phyloP scores from a whole-genome alignment of 2,797 vertebrate genomes.

The Notolabrus celidotus region DNA sequence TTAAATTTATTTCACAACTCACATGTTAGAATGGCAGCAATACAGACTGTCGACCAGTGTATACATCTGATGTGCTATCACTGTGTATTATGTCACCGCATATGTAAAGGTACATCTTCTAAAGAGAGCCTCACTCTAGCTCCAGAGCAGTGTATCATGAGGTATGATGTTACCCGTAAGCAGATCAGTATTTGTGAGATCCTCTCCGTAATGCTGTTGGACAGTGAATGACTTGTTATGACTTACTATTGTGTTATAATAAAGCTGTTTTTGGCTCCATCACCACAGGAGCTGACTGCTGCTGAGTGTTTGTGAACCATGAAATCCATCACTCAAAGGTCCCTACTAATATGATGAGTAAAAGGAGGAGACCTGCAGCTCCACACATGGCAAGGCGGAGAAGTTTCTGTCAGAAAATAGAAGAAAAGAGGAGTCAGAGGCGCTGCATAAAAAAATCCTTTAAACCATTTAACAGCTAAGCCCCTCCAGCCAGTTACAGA shows the following conservation, averaged over 20 bases:
- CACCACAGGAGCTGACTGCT: conserved; percentile 30
- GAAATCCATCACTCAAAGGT: conserved; percentile 62
- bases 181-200: conserved; percentile 18
- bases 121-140: conserved; percentile 4
- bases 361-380: conserved; percentile 83
- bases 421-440: conserved; percentile 7
- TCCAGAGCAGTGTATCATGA: conserved; percentile 29
- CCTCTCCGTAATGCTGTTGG: conserved; percentile 45
- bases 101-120: conserved; percentile 1
- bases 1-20: not conserved
- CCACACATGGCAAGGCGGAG: conserved; percentile 88
- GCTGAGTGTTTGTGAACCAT: conserved; percentile 14
- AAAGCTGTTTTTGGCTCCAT: conserved; percentile 29
- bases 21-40: conserved; percentile 26
- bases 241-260: conserved; percentile 15
- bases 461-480: not conserved
- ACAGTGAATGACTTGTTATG: conserved; percentile 30
- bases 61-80: conserved; percentile 19
- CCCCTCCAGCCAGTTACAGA: not conserved
- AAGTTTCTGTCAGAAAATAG: conserved; percentile 82
- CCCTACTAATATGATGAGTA: conserved; percentile 88
- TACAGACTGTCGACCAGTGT: conserved; percentile 5
- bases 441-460: not conserved
- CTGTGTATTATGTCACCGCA: conserved; percentile 8
- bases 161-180: conserved; percentile 29